phyloP scores from a whole-genome alignment of 2,888 invertebrate species.

The Allygus modestus region DNA sequence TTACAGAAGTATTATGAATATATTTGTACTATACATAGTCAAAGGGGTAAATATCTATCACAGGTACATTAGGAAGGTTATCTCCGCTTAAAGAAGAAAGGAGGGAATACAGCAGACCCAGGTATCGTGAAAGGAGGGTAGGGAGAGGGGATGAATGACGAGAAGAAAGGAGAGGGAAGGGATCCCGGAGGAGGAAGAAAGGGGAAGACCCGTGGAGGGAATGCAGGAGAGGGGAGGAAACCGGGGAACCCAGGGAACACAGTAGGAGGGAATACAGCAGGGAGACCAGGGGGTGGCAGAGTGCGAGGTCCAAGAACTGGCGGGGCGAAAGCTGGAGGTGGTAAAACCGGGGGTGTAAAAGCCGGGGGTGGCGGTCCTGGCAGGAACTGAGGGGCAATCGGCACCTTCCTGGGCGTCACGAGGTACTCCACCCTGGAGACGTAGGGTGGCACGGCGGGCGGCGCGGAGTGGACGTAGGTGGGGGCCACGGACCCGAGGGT shows the following conservation, averaged over 20 bases:
- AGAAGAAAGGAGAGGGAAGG: constrained; percentile 29
- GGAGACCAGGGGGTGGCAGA: not conserved
- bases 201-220: constrained; percentile 19
- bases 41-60: not conserved
- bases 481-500: constrained; percentile 36
- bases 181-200: constrained; percentile 3
- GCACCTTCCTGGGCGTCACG: constrained; percentile 19
- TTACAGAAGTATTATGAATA: not conserved
- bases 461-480: constrained; percentile 37
- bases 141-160: constrained; percentile 26
- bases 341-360: constrained; percentile 74
- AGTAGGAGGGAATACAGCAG: not conserved
- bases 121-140: constrained; percentile 49
- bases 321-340: constrained; percentile 39
- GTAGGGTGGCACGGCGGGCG: constrained; percentile 46
- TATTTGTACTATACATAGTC: constrained; percentile 12
- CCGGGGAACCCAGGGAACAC: not conserved
- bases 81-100: constrained; percentile 42
- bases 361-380: not conserved
- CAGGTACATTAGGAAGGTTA: not conserved
- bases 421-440: constrained; percentile 33
- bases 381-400: not conserved
- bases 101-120: constrained; percentile 26
- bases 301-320: not conserved
- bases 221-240: not conserved